A percentile compares a stretch with the other conserved stretches of the same genome.
Conservation (phyloP, 1,140 invertebrate species). For the Drosophila repleta region DNA sequence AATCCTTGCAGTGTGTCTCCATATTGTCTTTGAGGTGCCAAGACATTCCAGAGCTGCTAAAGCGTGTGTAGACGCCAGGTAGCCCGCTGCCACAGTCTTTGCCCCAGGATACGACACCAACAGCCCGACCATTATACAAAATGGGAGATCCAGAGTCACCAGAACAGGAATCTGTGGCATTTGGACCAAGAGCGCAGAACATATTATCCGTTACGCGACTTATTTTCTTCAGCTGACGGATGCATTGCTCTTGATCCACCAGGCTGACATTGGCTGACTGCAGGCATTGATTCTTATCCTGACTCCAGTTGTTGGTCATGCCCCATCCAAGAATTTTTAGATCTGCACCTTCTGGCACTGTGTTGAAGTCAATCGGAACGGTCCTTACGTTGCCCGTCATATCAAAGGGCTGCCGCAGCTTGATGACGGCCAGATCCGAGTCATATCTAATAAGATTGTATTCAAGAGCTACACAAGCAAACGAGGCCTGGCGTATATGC, state of each 20-base stretch:
- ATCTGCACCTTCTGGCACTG: slow-evolving; percentile 28
- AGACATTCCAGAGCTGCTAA: slow-evolving; percentile 30
- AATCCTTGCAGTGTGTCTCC: no score
- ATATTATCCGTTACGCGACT: slow-evolving; percentile 63
- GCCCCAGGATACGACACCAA: slow-evolving; percentile 86
- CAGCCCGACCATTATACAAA: slow-evolving; percentile 26
- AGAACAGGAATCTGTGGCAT: slow-evolving; percentile 51
- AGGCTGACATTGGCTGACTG: slow-evolving; percentile 35
- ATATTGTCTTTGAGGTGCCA: background rate
- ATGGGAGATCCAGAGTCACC: slow-evolving; percentile 68
- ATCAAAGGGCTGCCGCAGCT: slow-evolving; percentile 37
- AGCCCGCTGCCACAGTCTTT: slow-evolving; percentile 66
- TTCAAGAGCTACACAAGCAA: slow-evolving; percentile 6
- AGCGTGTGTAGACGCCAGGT: slow-evolving; percentile 86
- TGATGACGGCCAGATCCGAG: slow-evolving; percentile 64
- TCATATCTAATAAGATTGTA: slow-evolving; percentile 33
- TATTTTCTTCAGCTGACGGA: background rate
- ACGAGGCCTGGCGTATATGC: slow-evolving; percentile 39
- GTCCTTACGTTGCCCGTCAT: slow-evolving; percentile 17
- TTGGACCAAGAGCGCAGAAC: slow-evolving; percentile 83
- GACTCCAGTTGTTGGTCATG: background rate
- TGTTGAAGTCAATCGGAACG: slow-evolving; percentile 48
- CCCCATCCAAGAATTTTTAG: slow-evolving; percentile 63
- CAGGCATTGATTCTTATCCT: slow-evolving; percentile 44
- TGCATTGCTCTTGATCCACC: slow-evolving; percentile 20